phyloP scores from a whole-genome alignment of 2,113 vertebrate genomes.

The Grantiella picta region DNA sequence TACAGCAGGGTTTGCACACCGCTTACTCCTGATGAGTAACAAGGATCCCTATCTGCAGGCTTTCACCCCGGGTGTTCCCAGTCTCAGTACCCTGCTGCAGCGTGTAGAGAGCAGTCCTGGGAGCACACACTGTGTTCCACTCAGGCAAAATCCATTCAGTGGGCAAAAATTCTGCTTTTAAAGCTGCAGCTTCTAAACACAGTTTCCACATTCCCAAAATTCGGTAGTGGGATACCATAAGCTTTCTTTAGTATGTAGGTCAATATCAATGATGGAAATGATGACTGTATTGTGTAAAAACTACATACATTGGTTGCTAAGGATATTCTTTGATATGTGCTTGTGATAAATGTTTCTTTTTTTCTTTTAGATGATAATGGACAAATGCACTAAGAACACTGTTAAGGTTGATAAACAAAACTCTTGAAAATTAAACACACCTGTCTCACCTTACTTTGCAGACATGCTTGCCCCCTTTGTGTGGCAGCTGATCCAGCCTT shows the following conservation, averaged over 20 bases:
- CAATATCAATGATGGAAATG: background rate
- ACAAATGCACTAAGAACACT: background rate
- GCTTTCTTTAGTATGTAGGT: background rate
- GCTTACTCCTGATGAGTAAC: background rate
- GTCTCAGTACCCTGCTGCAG: background rate
- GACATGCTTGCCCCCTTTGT: background rate
- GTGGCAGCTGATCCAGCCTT: background rate
- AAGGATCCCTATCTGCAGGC: background rate
- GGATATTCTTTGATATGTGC: background rate
- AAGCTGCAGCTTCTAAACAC: background rate
- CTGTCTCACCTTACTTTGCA: background rate
- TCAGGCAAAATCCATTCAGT: accelerated
- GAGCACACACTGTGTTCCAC: background rate
- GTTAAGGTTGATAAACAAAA: background rate
- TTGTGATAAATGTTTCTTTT: background rate
- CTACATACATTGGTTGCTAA: background rate
- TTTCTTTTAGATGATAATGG: background rate
- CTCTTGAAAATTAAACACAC: background rate
- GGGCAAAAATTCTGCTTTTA: background rate
- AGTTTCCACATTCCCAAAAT: background rate
- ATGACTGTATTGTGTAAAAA: background rate
- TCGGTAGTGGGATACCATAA: background rate
- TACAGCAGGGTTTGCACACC: background rate
- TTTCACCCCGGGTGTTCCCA: accelerated
- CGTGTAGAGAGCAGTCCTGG: accelerated